Base-by-base conservation (phyloP, 1,140 invertebrate species). In the Anoplolepis gracilipes region DNA sequence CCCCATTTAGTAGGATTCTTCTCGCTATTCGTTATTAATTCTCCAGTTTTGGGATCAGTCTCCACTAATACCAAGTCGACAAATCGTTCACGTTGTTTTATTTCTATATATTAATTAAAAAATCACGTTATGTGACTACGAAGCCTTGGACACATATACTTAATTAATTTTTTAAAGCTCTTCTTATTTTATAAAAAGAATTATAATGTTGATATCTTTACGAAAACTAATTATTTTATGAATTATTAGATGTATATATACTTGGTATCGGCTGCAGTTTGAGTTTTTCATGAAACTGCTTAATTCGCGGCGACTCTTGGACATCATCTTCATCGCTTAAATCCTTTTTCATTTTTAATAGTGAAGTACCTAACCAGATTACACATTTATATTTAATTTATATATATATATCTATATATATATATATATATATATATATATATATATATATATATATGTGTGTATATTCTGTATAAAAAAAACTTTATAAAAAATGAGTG, bases 1-100 rank as follows among this genome's bases (percentile, higher is more conserved):
- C 93, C 93, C 92, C 92, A 94, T 85, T 93, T 93, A 10, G 92
- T 94, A 79, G 93, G 93, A 55, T 94, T 87, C 59, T 92, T 91
- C 70, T 94, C 92, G 13, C 25, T 84, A 61, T 93, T 72, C 28
- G 90, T 28, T 77, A 92, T 85, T 33, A 92, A 13, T 88, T 94
- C 92, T 30, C 92, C 92, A 78, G 61, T 92, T 25, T 67, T 87
- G 19, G 90, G 85, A 85, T 94, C 86, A 39, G 88, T 93, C 11
- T 93, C 84, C 4, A 92, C 90, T 39, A 94, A 65, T 33, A 93
- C 57, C 5, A 92, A 86, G 72, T 92, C 91, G 16, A 92, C 73
- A n/a, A 90, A 91, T 67, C 90, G 84, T 78, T 89, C 89, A 36
- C 61, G 73, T 39, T 88, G 85, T n/a, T 22, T n/a, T 62, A 90